These are phyloP conservation scores for Lycaena phlaeas DNA, from an alignment of 2,888 invertebrate species.

Conservation along the genomic window DNA sequence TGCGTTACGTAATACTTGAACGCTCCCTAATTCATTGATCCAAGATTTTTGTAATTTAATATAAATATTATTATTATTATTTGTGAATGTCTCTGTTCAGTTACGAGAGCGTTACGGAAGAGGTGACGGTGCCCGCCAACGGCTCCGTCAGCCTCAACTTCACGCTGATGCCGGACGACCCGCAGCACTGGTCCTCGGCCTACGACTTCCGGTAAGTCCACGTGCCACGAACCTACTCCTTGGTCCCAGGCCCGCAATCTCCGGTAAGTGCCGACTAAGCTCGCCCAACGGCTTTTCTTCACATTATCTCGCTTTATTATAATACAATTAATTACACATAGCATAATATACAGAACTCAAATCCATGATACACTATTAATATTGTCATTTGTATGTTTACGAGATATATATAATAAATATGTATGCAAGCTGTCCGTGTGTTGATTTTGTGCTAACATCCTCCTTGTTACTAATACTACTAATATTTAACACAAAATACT, in stretches of 20 bases:
- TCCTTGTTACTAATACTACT: constrained; percentile 23
- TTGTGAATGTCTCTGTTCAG: constrained; percentile 35
- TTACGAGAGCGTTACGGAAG: constrained; percentile 76
- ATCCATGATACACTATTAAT: too few species aligned
- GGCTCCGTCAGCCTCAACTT: constrained; percentile 80
- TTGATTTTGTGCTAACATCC: constrained; percentile 39
- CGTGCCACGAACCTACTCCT: background rate
- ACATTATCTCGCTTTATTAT: too few species aligned
- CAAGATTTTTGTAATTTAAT: too few species aligned
- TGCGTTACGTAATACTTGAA: too few species aligned
- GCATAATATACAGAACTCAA: too few species aligned
- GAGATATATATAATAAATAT: constrained; percentile 13
- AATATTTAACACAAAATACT: too few species aligned
- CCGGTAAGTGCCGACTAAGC: too few species aligned
- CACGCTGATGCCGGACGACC: constrained; percentile 85
- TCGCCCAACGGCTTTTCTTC: too few species aligned
- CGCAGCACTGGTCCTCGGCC: constrained; percentile 87
- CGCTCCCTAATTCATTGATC: too few species aligned
- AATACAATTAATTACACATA: too few species aligned
- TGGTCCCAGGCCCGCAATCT: background rate
- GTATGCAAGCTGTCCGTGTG: constrained; percentile 19
- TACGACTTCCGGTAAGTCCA: constrained; percentile 81
- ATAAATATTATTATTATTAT: background rate
- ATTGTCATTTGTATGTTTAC: too few species aligned
- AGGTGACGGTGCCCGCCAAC: constrained; percentile 72